Conservation (phyloP, 2,797 vertebrate species). For the Syndactyla subalaris region DNA sequence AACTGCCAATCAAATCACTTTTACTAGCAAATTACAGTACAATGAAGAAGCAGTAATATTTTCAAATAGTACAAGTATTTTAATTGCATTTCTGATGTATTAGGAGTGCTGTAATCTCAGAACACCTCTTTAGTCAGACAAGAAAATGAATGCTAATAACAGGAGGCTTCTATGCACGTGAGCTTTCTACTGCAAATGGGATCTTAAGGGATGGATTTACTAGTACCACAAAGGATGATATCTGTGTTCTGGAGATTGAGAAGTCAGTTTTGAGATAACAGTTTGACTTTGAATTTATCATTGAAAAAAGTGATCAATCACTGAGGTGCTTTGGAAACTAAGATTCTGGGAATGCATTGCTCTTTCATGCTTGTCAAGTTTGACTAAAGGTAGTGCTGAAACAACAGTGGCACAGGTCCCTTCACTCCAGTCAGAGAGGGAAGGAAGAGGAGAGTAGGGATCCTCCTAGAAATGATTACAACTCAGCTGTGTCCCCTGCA, state of each 20-base stretch:
- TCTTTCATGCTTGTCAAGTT: not conserved
- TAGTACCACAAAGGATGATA: not conserved
- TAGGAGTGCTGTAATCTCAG: conserved; percentile 1
- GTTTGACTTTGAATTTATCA: conserved; percentile 2
- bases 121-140: conserved; percentile 41
- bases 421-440: not conserved
- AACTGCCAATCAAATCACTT: not conserved
- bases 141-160: conserved; percentile 33
- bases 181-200: not conserved
- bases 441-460: not conserved
- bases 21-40: not conserved
- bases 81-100: conserved; percentile 36
- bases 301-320: not conserved
- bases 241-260: not conserved
- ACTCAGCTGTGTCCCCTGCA: accelerated
- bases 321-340: not conserved
- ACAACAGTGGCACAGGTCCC: not conserved
- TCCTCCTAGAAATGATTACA: not conserved
- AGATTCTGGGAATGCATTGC: not conserved
- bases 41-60: not conserved
- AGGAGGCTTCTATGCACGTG: not conserved
- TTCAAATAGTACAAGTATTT: conserved; percentile 36
- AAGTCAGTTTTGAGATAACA: not conserved
- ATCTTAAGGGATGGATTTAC: conserved; percentile 3
- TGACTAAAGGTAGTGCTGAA: not conserved